Evolutionary conservation across 2,113 vertebrate species (phyloP).

Genomic region (Pantherophis guttatus): DNA sequence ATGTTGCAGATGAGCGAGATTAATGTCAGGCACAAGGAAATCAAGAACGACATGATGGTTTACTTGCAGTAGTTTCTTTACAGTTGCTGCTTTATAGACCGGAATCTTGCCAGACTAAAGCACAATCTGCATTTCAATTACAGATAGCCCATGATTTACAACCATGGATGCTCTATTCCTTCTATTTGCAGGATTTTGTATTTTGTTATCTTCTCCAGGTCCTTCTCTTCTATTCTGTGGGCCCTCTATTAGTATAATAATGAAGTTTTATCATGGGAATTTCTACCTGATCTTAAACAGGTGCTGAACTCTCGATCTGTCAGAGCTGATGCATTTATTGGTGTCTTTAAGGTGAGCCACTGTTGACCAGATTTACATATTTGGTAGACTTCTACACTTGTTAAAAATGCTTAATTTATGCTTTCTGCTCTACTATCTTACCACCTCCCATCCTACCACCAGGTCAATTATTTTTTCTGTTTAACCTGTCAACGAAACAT

Average conservation of each 20-base stretch:
- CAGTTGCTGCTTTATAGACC: no score
- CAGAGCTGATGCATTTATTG: constrained; percentile 57
- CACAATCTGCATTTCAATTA: no score
- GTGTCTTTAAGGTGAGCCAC: constrained; percentile 62
- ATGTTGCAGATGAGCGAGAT: no score
- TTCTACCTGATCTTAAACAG: constrained; percentile 28
- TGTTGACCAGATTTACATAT: not conserved
- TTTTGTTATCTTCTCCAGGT: not conserved
- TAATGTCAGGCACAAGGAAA: no score
- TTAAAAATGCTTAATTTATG: not conserved
- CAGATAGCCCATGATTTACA: no score
- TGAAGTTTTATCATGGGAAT: not conserved
- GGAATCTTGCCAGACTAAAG: no score
- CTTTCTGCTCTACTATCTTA: not conserved
- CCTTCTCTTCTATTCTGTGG: not conserved
- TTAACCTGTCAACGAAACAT: not conserved
- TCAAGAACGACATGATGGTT: no score
- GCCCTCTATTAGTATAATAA: not conserved
- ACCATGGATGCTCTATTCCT: not conserved
- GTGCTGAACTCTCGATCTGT: constrained; percentile 54
- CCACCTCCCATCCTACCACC: not conserved
- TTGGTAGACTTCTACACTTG: not conserved
- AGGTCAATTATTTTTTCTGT: not conserved
- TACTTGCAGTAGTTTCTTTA: no score
- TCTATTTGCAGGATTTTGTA: not conserved